phyloP scores from a whole-genome alignment of 2,888 invertebrate genomes.

The Parochlus steinenii region DNA sequence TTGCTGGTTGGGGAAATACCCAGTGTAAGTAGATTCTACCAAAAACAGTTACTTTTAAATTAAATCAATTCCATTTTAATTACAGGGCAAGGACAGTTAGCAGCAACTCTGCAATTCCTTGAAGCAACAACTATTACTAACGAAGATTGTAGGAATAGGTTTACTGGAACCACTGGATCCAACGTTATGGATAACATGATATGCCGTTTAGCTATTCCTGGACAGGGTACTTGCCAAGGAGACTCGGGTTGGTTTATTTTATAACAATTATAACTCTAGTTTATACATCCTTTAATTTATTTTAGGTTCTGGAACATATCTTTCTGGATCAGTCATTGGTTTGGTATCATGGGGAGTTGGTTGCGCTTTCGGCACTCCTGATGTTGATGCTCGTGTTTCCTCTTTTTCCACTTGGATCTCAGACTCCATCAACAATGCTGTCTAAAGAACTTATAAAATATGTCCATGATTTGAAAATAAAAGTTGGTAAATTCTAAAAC shows the following conservation, averaged over 20 bases:
- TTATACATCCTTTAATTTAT: too few relatives aligned
- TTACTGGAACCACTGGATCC: slow-evolving; percentile 9
- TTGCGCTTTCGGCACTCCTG: slow-evolving; percentile 19
- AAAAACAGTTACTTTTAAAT: slow-evolving; percentile 8
- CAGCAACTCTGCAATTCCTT: slow-evolving; percentile 10
- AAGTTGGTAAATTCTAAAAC: too few relatives aligned
- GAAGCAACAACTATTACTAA: slow-evolving; percentile 11
- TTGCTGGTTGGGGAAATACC: slow-evolving; percentile 1
- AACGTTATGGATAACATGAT: slow-evolving; percentile 12
- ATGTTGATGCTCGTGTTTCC: slow-evolving; percentile 19
- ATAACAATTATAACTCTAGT: background rate
- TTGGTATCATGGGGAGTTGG: slow-evolving; percentile 21
- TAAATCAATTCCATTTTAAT: slow-evolving; percentile 15
- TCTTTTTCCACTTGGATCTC: slow-evolving; percentile 18
- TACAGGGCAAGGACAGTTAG: slow-evolving; percentile 10
- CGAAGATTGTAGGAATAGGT: slow-evolving; percentile 10
- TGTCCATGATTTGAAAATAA: too few relatives aligned
- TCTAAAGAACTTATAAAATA: too few relatives aligned
- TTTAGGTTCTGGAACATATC: slow-evolving; percentile 18
- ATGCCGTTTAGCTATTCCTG: slow-evolving; percentile 12
- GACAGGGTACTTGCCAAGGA: slow-evolving; percentile 13
- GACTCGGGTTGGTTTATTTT: background rate
- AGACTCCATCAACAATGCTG: too few relatives aligned
- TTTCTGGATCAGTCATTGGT: slow-evolving; percentile 16
- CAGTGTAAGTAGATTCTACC: slow-evolving; percentile 7